Evolutionary conservation across 2,797 vertebrate genomes (phyloP), one percentile per base, ranked within the genome.

Genomic region (Bovichtus variegatus): DNA sequence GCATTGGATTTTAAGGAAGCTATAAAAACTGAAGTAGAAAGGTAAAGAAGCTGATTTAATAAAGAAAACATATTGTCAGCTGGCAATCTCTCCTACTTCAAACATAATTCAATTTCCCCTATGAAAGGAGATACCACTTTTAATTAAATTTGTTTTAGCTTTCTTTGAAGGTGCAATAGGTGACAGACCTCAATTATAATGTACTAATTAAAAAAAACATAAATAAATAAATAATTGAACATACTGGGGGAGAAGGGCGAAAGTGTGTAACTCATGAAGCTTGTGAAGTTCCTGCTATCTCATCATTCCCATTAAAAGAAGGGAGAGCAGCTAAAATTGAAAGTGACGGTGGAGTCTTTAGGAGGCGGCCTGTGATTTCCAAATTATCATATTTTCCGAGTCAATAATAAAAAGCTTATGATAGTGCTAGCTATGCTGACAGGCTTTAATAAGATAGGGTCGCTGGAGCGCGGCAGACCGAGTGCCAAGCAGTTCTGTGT

Each of bases 381-480:
- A 93, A 95, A 95, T 95, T 94, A 96, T 95, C 94, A 96, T 95
- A 96, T 95, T 95, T 95, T 94, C 93, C 78, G 84, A 95, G 94
- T 95, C 93, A 94, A 95, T 95, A 95, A 95, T 95, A 94, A 95
- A 95, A 95, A 92, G 93, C 93, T 94, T 94, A 95, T 95, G 94
- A 96, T 94, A 94, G 92, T 91, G 93, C 90, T 92, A 92, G 93
- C 94, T 92, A 90, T 91, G 91, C 94, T 91, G 91, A 92, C 94
- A 93, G 92, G 87, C 89, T 95, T 95, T 95, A 95, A 95, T 95
- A 95, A 94, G 94, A 95, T 91, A 91, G 91, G 93, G 91, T 92
- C 82, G 91, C 81, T 94, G 92, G 93, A 95, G 94, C 92, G 92
- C 90, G 44, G 91, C 91, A 82, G 88, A 92, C 76, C 46, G 67